Conservation (phyloP, 2,113 vertebrate genomes). For the Gasterosteus nipponicus region DNA sequence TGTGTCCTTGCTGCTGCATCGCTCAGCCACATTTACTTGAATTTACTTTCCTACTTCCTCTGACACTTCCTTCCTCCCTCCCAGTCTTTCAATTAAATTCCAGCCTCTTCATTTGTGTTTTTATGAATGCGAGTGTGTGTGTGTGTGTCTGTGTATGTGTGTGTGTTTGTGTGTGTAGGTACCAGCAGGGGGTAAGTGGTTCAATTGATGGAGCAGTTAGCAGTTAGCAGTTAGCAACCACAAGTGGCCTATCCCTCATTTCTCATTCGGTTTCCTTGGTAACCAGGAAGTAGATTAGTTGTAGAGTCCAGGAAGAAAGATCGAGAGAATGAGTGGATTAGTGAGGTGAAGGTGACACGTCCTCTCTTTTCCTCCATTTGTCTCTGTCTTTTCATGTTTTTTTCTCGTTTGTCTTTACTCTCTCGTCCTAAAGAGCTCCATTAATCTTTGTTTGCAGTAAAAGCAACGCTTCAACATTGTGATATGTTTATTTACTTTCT, state of each 20-base stretch:
- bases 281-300: constrained; percentile 76
- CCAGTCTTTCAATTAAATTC: background rate
- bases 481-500: background rate
- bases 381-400: background rate
- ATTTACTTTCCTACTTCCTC: background rate
- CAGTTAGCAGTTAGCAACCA: constrained; percentile 78
- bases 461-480: background rate
- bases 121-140: background rate
- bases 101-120: constrained; percentile 43
- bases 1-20: background rate
- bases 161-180: constrained; percentile 10
- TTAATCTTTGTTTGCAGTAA: background rate
- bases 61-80: background rate
- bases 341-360: constrained; percentile 62
- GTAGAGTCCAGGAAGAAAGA: constrained; percentile 43
- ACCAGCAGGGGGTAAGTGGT: constrained; percentile 65
- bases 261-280: constrained; percentile 66
- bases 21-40: background rate
- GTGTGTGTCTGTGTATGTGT: background rate
- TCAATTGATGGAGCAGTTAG: constrained; percentile 75
- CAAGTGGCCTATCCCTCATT: constrained; percentile 74
- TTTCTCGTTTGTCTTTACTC: background rate
- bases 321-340: constrained; percentile 47
- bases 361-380: constrained; percentile 46
- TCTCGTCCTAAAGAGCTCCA: background rate